Base-by-base conservation (phyloP, 2,113 vertebrate species). In the Colaptes auratus region DNA sequence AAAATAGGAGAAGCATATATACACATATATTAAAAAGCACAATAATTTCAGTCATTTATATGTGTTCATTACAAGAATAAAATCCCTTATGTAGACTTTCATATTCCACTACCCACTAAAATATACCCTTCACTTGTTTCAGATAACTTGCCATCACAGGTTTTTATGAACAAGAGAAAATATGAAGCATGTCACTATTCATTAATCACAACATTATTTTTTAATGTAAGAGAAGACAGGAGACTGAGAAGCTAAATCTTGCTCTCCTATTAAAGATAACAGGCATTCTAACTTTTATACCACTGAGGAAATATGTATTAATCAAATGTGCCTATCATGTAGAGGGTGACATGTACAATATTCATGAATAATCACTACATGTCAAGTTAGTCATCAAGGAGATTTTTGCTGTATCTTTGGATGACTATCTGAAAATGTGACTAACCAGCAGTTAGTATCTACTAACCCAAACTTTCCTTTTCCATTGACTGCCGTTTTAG, bases 181-280 rank as follows among this genome's bases (percentile, higher is more conserved):
- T 72, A 94, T 42, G 82, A 92, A 88, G 33, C 10, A 9, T 89
- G 87, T 74, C 93, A 93, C 36, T 93, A 65, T 24, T 95, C 82
- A 88, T 96, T 96, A 96, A 96, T 95, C 91, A 91, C 27, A 72
- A 85, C 65, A 92, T 94, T 91, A 93, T 89, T 86, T 91, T 94
- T 97, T 96, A 95, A 94, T 93, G 61, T 74, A 84, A 78, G 61
- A 69, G 73, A 89, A 94, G 95, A 91, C 78, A 92, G 67, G 33
- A 91, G 84, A 93, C 72, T 86, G 79, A 71, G 91, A 85, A 89
- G 56, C 64, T 94, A 89, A 85, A 95, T 89, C 67, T 92, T 89
- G 42, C 23, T 74, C 92, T 91, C 73, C 76, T 88, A 78, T 96
- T 95, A 92, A 93, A 93, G 85, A 95, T 92, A 96, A 95, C 91